These are phyloP conservation scores for Parelbella ahira DNA, from an alignment of 2,888 invertebrate genomes.

Conservation along the genomic window DNA sequence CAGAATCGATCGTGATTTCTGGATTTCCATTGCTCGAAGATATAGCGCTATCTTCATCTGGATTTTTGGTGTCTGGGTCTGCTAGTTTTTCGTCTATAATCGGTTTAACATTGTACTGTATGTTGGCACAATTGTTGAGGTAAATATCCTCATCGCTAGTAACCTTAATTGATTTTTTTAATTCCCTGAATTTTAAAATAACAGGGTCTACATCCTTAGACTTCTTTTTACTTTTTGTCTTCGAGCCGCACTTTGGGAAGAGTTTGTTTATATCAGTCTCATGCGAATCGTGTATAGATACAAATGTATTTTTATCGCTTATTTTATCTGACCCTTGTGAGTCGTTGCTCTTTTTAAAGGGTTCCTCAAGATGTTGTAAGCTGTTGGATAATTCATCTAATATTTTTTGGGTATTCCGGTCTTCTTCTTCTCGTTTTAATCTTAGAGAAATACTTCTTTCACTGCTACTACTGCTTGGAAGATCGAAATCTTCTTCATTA, in stretches of 20 bases:
- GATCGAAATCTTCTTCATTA: slow-evolving; percentile 75
- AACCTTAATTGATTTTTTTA: slow-evolving; percentile 70
- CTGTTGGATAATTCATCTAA: slow-evolving; percentile 73
- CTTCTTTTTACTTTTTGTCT: slow-evolving; percentile 74
- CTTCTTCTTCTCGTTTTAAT: slow-evolving; percentile 71
- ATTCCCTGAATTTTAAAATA: slow-evolving; percentile 71
- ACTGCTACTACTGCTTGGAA: slow-evolving; percentile 74
- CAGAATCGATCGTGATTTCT: slow-evolving; percentile 74
- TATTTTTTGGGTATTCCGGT: slow-evolving; percentile 71
- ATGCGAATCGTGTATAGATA: slow-evolving; percentile 75
- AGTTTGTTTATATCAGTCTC: slow-evolving; percentile 70
- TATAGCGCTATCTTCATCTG: slow-evolving; percentile 73
- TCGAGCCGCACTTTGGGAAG: slow-evolving; percentile 72
- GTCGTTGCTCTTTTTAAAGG: slow-evolving; percentile 81
- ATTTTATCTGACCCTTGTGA: slow-evolving; percentile 79
- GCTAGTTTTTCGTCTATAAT: slow-evolving; percentile 56
- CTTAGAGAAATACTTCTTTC: slow-evolving; percentile 76
- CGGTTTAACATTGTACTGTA: slow-evolving; percentile 60
- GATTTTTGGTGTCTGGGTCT: slow-evolving; percentile 65
- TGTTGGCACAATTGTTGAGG: slow-evolving; percentile 72
- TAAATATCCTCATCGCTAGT: slow-evolving; percentile 68
- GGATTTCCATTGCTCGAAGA: slow-evolving; percentile 74
- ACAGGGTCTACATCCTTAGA: slow-evolving; percentile 74
- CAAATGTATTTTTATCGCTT: slow-evolving; percentile 81
- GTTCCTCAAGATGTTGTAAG: slow-evolving; percentile 81